Conservation (phyloP, 2,113 vertebrate species). For the Dryoscopus gambensis region DNA sequence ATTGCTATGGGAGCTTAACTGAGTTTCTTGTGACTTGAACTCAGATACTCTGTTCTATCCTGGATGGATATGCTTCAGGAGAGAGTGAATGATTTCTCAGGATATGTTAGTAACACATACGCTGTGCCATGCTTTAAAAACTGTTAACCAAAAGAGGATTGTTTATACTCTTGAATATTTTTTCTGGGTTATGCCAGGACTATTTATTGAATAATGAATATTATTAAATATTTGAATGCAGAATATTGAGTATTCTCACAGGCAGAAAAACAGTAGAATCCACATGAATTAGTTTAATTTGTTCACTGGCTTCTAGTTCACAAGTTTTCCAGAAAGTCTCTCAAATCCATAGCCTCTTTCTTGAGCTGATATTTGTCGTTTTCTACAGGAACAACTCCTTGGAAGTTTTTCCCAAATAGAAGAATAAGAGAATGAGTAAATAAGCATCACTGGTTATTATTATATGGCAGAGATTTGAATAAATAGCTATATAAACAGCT, state of each 20-base stretch:
- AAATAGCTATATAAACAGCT: background rate
- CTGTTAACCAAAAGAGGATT: background rate
- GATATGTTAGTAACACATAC: background rate
- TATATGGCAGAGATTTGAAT: background rate
- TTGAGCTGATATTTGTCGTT: background rate
- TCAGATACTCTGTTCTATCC: background rate
- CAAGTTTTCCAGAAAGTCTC: background rate
- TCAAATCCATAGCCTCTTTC: background rate
- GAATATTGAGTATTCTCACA: background rate
- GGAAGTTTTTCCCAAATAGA: background rate
- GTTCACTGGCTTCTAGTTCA: background rate
- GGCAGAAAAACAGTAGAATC: background rate
- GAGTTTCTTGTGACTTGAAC: background rate
- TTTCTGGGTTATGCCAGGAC: background rate
- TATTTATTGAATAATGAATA: background rate
- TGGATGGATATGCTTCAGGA: background rate
- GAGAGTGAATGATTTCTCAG: background rate
- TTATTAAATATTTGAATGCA: background rate
- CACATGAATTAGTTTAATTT: background rate
- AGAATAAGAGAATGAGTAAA: background rate
- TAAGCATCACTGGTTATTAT: background rate
- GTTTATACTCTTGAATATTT: background rate
- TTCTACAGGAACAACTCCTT: background rate
- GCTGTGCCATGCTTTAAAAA: background rate
- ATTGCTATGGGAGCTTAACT: background rate